Conservation (phyloP, 2,113 vertebrate species). For the Tiliqua scincoides region DNA sequence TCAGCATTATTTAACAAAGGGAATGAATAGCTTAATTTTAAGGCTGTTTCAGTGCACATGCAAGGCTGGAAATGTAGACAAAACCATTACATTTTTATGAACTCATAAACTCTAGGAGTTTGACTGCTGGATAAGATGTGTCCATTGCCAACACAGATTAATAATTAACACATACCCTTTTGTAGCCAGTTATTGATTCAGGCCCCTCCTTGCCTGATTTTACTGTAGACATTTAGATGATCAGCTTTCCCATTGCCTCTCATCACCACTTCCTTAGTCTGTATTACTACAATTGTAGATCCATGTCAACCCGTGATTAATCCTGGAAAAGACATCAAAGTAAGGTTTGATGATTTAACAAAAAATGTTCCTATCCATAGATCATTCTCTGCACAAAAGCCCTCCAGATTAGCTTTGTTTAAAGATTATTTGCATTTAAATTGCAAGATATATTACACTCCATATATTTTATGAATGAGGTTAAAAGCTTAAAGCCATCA, state of each 20-base stretch:
- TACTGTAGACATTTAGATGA: constrained; percentile 51
- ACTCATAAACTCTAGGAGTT: constrained; percentile 48
- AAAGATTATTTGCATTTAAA: constrained; percentile 80
- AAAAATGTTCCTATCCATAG: constrained; percentile 56
- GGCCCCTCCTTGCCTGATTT: constrained; percentile 46
- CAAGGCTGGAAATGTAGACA: constrained; percentile 12
- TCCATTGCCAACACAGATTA: constrained; percentile 58
- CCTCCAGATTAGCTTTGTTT: constrained; percentile 73
- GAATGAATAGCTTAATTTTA: background rate
- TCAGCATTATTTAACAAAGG: background rate
- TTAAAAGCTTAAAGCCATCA: constrained; percentile 65
- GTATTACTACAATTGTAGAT: constrained; percentile 69
- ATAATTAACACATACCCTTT: constrained; percentile 71
- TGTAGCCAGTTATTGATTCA: constrained; percentile 39
- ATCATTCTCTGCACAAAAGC: constrained; percentile 64
- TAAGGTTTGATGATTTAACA: constrained; percentile 48
- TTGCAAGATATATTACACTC: constrained; percentile 53
- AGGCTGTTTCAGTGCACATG: background rate
- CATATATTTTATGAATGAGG: constrained; percentile 54
- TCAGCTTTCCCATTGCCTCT: constrained; percentile 51
- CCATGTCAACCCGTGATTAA: constrained; percentile 60
- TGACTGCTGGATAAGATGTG: constrained; percentile 38
- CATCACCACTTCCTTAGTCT: background rate
- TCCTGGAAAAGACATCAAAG: constrained; percentile 48
- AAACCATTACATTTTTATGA: constrained; percentile 35